Evolutionary conservation across 2,888 invertebrate genomes (phyloP).

Genomic region (Protophormia terraenovae): DNA sequence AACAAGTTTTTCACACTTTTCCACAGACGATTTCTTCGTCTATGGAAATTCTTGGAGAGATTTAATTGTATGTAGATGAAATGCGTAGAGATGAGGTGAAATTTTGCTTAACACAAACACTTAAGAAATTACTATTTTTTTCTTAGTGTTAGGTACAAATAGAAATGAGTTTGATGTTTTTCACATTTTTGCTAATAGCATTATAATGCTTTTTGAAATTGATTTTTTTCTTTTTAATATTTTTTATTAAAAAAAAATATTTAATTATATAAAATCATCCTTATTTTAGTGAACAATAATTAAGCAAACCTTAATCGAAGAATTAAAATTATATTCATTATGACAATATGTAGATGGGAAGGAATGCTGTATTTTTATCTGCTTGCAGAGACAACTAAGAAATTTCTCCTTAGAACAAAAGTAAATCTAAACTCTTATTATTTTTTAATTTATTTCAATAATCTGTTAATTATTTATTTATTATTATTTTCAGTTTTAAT

Average conservation of each 20-base stretch:
- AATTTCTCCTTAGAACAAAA: no score
- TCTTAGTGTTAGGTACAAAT: not conserved
- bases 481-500: no score
- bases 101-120: not conserved
- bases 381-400: no score
- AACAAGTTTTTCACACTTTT: slow-evolving; percentile 53
- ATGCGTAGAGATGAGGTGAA: not conserved
- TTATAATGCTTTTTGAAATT: slow-evolving; percentile 16
- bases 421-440: no score
- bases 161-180: not conserved
- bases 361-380: no score
- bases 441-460: no score
- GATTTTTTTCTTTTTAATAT: not conserved
- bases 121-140: slow-evolving; percentile 8
- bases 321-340: no score
- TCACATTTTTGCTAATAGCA: slow-evolving; percentile 13
- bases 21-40: not conserved
- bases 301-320: no score
- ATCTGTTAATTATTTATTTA: no score
- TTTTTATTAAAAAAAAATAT: not conserved
- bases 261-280: no score
- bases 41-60: not conserved
- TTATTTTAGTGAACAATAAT: no score
- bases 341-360: no score
- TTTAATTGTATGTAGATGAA: slow-evolving; percentile 17